These are phyloP conservation scores for Lysandra coridon DNA, from an alignment of 2,888 invertebrate genomes.

Conservation along the genomic window DNA sequence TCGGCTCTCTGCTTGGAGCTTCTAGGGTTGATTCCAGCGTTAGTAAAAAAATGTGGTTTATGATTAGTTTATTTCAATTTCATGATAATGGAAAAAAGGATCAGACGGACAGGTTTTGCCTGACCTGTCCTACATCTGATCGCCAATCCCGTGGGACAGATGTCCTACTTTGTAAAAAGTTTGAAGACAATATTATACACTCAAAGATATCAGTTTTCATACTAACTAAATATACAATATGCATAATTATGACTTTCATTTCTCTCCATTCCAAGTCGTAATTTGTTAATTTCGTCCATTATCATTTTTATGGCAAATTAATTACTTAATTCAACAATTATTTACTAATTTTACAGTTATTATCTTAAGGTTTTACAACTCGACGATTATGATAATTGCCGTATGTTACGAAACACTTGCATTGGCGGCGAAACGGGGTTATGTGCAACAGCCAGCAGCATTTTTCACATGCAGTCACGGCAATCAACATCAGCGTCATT, in stretches of 20 bases:
- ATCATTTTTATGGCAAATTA: background rate
- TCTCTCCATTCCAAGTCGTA: background rate
- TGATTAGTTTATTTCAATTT: too few relatives aligned
- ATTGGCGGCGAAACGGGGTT: slow-evolving; percentile 11
- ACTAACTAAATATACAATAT: too few relatives aligned
- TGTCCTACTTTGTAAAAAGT: too few relatives aligned
- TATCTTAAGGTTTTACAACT: background rate
- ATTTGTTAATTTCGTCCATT: background rate
- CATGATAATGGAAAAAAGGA: too few relatives aligned
- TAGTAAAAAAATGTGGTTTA: too few relatives aligned
- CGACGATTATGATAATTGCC: background rate
- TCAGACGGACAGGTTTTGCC: too few relatives aligned
- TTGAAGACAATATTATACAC: too few relatives aligned
- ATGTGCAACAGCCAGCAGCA: slow-evolving; percentile 1
- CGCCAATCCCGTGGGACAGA: too few relatives aligned
- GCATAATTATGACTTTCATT: background rate
- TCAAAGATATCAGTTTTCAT: too few relatives aligned
- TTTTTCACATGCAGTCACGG: background rate
- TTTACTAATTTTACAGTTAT: background rate
- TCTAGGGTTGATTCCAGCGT: too few relatives aligned
- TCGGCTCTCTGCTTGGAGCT: too few relatives aligned
- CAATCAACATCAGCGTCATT: background rate
- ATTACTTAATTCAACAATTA: slow-evolving; percentile 1
- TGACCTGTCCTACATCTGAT: too few relatives aligned
- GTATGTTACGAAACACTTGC: slow-evolving; percentile 18